Conservation (phyloP, 2,888 invertebrate genomes). For the Perizoma flavofasciatum region DNA sequence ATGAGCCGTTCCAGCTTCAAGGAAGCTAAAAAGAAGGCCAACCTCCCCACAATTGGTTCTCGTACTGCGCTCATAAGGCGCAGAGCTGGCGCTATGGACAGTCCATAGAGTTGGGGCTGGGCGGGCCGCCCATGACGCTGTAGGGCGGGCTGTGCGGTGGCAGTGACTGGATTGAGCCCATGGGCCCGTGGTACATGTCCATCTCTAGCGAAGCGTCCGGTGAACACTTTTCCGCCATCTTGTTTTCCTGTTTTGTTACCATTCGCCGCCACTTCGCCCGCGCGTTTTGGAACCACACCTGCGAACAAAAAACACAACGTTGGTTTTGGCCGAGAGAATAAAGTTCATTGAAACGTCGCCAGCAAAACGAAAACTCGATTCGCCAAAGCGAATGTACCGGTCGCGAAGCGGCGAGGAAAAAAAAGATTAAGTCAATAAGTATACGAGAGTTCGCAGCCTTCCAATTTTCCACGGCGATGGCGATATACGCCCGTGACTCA, state of each 20-base stretch:
- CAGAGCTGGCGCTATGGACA: constrained; percentile 86
- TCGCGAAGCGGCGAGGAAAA: constrained; percentile 46
- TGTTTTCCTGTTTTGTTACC: constrained; percentile 92
- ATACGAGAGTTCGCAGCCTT: constrained; percentile 33
- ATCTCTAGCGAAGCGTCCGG: constrained; percentile 86
- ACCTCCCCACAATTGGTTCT: constrained; percentile 26
- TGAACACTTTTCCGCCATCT: constrained; percentile 88
- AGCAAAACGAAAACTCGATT: constrained; percentile 56
- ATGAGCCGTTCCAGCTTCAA: constrained; percentile 7
- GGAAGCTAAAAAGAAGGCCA: constrained; percentile 25
- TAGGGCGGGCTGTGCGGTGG: constrained; percentile 89
- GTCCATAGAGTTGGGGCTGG: constrained; percentile 89
- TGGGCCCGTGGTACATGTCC: constrained; percentile 86
- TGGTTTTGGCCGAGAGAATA: constrained; percentile 53
- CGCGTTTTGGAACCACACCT: constrained; percentile 98
- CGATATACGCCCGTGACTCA: constrained; percentile 31
- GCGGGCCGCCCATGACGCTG: constrained; percentile 86
- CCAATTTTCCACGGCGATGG: constrained; percentile 40
- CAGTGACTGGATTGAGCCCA: constrained; percentile 86
- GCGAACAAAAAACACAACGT: constrained; percentile 71
- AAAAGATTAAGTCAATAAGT: constrained; percentile 16
- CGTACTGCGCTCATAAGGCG: constrained; percentile 67
- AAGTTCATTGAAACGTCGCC: constrained; percentile 50
- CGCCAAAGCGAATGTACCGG: constrained; percentile 52
- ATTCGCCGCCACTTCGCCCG: constrained; percentile 96